Percentiles rank a stretch among this genome's conserved stretches.
These are phyloP conservation scores for Rhynchonycteris naso DNA, from an alignment of 2,797 vertebrate species.

Conservation along the genomic window DNA sequence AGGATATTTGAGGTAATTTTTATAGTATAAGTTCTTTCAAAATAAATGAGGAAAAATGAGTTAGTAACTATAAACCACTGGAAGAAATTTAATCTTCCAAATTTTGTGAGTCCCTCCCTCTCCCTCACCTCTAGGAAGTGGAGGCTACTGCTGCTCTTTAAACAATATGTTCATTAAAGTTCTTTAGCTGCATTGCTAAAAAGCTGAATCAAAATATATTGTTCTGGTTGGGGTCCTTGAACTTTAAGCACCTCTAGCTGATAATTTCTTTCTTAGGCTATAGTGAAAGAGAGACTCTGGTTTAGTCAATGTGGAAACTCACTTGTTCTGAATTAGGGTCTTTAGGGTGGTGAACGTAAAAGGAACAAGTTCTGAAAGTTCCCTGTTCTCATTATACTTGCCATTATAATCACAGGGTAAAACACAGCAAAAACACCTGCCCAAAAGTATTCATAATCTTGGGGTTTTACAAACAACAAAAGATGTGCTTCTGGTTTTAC, in stretches of 20 bases:
- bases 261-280: background rate
- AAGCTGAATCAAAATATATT: background rate
- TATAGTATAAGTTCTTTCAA: conserved; percentile 44
- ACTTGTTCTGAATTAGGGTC: background rate
- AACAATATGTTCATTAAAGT: background rate
- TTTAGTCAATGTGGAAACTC: background rate
- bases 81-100: conserved; percentile 39
- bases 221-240: background rate
- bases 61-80: background rate
- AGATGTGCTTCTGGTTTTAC: background rate
- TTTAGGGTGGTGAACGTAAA: background rate
- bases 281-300: background rate
- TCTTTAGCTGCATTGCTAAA: background rate
- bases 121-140: background rate
- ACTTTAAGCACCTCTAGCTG: background rate
- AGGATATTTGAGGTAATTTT: background rate
- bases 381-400: background rate
- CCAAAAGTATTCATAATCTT: background rate
- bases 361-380: background rate
- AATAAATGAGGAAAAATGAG: conserved; percentile 13
- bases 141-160: conserved; percentile 18
- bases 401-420: background rate
- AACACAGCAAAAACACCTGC: background rate
- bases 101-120: background rate
- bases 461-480: conserved; percentile 5